Percentiles rank a stretch among this genome's conserved stretches.
These are phyloP conservation scores for Rhodophaea formosa DNA, from an alignment of 2,888 invertebrate species.

Conservation along the genomic window DNA sequence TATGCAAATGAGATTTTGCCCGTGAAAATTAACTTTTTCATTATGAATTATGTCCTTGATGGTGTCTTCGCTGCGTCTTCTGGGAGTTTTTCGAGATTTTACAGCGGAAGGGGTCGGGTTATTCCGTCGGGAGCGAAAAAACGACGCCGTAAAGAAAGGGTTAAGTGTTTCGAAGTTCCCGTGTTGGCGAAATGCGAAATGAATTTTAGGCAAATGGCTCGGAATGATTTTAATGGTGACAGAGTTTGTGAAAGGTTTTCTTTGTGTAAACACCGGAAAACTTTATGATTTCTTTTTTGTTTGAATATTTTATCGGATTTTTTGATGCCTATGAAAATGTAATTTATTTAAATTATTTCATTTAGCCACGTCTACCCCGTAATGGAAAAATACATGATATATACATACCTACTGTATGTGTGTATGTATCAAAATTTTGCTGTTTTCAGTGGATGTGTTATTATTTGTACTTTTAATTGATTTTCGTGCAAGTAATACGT, in stretches of 20 bases:
- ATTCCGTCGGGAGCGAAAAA: slow-evolving; percentile 42
- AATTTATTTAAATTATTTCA: no score
- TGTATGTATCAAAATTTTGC: no score
- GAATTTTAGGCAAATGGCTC: slow-evolving; percentile 19
- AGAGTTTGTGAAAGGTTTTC: neutral
- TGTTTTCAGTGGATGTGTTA: no score
- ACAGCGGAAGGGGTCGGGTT: slow-evolving; percentile 47
- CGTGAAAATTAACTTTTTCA: slow-evolving; percentile 80
- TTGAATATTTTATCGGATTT: neutral
- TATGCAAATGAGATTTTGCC: slow-evolving; percentile 73
- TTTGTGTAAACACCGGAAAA: neutral
- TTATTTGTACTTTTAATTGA: no score
- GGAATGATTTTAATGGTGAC: slow-evolving; percentile 13
- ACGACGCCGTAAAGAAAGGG: slow-evolving; percentile 44
- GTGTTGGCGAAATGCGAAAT: slow-evolving; percentile 22
- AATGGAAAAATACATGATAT: no score
- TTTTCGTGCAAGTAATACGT: no score
- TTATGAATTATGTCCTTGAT: slow-evolving; percentile 78
- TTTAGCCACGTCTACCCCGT: no score
- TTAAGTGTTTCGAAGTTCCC: slow-evolving; percentile 42
- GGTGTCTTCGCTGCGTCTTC: slow-evolving; percentile 68
- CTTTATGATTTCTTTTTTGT: neutral
- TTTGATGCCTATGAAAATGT: no score
- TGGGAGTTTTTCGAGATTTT: slow-evolving; percentile 78
- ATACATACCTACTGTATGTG: no score